Conservation (phyloP, 2,113 vertebrate genomes). For the Athene noctua region DNA sequence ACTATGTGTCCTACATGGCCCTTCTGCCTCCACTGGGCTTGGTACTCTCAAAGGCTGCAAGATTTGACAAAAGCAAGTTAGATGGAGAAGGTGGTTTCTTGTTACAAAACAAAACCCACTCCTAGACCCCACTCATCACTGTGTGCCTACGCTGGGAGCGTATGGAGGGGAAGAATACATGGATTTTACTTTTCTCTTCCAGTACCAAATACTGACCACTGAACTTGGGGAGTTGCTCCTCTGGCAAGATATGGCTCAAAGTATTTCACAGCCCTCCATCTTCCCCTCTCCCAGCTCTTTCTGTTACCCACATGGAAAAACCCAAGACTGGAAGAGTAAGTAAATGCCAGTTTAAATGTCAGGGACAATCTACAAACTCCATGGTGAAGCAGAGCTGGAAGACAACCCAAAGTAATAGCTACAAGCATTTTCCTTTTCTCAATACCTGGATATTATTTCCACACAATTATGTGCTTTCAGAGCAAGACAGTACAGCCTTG, state of each 20-base stretch:
- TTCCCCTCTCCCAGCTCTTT: background rate
- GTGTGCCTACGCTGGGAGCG: accelerated
- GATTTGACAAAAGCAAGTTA: background rate
- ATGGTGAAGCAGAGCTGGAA: background rate
- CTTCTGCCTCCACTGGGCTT: background rate
- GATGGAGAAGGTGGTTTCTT: background rate
- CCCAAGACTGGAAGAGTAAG: background rate
- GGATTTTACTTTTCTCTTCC: background rate
- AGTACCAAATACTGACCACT: background rate
- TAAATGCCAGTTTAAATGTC: background rate
- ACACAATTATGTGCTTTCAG: background rate
- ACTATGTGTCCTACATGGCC: background rate
- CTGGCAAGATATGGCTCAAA: background rate
- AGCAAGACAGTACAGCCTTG: background rate
- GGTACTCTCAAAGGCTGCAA: background rate
- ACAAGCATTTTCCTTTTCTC: background rate
- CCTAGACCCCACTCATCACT: background rate
- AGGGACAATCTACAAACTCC: background rate
- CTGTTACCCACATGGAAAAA: background rate
- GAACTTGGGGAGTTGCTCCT: background rate
- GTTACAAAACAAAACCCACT: background rate
- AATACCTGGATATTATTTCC: background rate
- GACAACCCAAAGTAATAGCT: background rate
- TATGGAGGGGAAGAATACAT: background rate
- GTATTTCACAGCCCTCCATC: background rate